Evolutionary conservation across 2,888 invertebrate genomes (phyloP).

Genomic region (Drosophila atroscutellata): DNA sequence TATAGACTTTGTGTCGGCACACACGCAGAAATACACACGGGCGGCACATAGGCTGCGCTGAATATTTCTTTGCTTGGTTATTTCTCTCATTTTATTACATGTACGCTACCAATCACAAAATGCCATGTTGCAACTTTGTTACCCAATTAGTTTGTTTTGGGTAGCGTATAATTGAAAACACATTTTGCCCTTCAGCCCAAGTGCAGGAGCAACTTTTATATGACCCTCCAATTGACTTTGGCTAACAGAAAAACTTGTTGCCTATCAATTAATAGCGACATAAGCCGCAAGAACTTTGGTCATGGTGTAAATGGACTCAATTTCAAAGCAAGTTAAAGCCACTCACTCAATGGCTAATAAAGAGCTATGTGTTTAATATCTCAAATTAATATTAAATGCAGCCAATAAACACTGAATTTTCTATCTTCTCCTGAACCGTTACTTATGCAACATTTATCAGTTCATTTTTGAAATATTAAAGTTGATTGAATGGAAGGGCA

Average conservation of each 20-base stretch:
- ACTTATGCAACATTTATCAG: slow-evolving; percentile 32
- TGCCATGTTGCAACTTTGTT: slow-evolving; percentile 78
- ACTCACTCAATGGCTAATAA: slow-evolving; percentile 60
- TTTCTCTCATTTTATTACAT: slow-evolving; percentile 74
- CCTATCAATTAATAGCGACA: slow-evolving; percentile 77
- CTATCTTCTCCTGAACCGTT: slow-evolving; percentile 25
- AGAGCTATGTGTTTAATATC: slow-evolving; percentile 32
- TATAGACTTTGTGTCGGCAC: slow-evolving; percentile 64
- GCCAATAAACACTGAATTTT: slow-evolving; percentile 9
- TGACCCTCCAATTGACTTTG: slow-evolving; percentile 71
- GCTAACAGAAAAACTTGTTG: slow-evolving; percentile 54
- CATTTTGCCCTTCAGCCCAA: slow-evolving; percentile 39
- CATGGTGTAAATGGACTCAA: slow-evolving; percentile 13
- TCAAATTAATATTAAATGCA: slow-evolving; percentile 42
- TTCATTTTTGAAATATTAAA: slow-evolving; percentile 50
- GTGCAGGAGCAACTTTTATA: slow-evolving; percentile 64
- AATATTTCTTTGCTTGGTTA: slow-evolving; percentile 52
- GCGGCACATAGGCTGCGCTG: slow-evolving; percentile 29
- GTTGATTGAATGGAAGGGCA: slow-evolving; percentile 52
- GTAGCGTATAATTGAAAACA: slow-evolving; percentile 73
- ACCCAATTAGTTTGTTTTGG: slow-evolving; percentile 80
- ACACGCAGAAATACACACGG: slow-evolving; percentile 12
- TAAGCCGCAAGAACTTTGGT: slow-evolving; percentile 68
- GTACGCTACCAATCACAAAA: slow-evolving; percentile 77
- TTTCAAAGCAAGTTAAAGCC: slow-evolving; percentile 50